phyloP scores from a whole-genome alignment of 2,797 vertebrate genomes.

The Catostomus latipinnis region DNA sequence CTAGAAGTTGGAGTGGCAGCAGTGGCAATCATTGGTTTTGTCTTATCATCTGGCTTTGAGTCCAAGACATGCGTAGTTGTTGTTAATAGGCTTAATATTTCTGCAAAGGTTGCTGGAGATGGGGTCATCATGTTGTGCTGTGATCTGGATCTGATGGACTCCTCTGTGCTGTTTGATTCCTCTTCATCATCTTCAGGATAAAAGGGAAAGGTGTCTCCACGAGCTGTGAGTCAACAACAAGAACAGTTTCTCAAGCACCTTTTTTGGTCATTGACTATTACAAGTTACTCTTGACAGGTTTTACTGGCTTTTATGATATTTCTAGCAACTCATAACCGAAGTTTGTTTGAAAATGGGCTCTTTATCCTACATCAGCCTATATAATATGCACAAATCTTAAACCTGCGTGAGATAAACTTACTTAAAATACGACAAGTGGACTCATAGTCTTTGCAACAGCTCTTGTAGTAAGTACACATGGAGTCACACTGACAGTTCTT shows the following conservation, averaged over 20 bases:
- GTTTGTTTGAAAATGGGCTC: too few relatives aligned
- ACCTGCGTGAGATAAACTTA: constrained; percentile 64
- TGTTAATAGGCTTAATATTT: constrained; percentile 19
- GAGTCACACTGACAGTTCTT: constrained; percentile 91
- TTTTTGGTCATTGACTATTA: background rate
- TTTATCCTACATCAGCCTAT: too few relatives aligned
- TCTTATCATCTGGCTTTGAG: background rate
- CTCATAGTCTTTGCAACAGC: constrained; percentile 89
- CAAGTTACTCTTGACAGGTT: background rate
- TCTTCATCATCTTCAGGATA: constrained; percentile 83
- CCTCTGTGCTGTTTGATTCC: constrained; percentile 41
- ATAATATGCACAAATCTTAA: background rate
- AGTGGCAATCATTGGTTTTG: constrained; percentile 26
- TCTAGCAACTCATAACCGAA: too few relatives aligned
- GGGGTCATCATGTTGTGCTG: background rate
- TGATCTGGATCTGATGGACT: background rate
- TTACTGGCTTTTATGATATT: background rate
- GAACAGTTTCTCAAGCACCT: background rate
- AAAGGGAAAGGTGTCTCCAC: constrained; percentile 87
- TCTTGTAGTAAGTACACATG: constrained; percentile 91
- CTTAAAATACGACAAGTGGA: constrained; percentile 80
- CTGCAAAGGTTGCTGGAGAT: background rate
- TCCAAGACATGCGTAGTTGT: background rate
- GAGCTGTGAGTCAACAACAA: constrained; percentile 74
- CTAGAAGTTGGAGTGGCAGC: constrained; percentile 23